Conservation (phyloP, 2,888 invertebrate species). For the Celastrina argiolus region DNA sequence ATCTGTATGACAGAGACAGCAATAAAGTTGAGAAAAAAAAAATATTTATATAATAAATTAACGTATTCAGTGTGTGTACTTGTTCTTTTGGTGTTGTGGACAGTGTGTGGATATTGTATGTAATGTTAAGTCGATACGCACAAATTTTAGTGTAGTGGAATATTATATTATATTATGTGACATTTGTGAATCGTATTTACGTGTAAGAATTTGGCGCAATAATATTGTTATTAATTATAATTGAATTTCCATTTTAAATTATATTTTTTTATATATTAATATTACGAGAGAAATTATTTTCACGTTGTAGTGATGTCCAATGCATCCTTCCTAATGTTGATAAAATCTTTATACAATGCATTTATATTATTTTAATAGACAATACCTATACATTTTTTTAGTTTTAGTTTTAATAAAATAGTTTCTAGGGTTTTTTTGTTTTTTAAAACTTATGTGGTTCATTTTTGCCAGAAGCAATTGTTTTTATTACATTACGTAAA, state of each 20-base stretch:
- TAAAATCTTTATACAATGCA: neutral
- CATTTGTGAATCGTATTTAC: constrained; percentile 24
- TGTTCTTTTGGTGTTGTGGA: constrained; percentile 43
- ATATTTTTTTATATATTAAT: too few species aligned
- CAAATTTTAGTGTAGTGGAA: constrained; percentile 68
- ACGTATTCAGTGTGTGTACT: constrained; percentile 46
- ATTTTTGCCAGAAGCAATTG: neutral
- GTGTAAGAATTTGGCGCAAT: constrained; percentile 6
- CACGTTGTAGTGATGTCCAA: neutral
- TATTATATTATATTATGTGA: constrained; percentile 39
- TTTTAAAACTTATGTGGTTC: neutral
- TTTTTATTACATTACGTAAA: neutral
- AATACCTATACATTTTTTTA: too few species aligned
- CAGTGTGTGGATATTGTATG: constrained; percentile 42
- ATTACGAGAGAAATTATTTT: neutral
- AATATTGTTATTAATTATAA: neutral
- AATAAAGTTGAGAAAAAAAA: constrained; percentile 58
- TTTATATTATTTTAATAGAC: neutral
- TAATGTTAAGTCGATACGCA: constrained; percentile 71
- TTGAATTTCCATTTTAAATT: neutral
- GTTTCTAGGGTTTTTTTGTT: neutral
- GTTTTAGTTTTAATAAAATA: neutral
- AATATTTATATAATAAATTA: constrained; percentile 45
- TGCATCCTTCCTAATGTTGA: neutral
- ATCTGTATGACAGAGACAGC: constrained; percentile 74